Evolutionary conservation across 2,888 invertebrate species (phyloP).

Genomic region (Scaptomyza parva): DNA sequence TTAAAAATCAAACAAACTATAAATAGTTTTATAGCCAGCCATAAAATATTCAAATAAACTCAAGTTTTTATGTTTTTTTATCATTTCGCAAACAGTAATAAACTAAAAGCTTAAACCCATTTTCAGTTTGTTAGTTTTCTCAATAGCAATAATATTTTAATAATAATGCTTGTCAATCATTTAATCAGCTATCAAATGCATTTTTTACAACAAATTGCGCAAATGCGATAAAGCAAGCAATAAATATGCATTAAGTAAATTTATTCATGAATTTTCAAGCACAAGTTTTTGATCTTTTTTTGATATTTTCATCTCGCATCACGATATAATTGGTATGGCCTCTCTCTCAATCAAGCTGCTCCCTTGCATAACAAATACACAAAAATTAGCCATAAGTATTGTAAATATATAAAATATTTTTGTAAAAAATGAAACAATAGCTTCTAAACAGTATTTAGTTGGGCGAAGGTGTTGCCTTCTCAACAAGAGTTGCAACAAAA

Average conservation of each 20-base stretch:
- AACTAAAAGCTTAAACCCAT: background rate
- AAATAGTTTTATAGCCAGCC: background rate
- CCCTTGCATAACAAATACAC: slow-evolving; percentile 32
- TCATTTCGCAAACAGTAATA: background rate
- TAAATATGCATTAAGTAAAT: slow-evolving; percentile 29
- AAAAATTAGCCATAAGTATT: slow-evolving; percentile 41
- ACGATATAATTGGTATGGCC: slow-evolving; percentile 72
- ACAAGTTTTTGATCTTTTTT: slow-evolving; percentile 9
- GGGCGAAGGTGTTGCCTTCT: slow-evolving; percentile 69
- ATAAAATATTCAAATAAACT: background rate
- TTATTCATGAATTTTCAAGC: slow-evolving; percentile 37
- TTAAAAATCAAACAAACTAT: background rate
- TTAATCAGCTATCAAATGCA: slow-evolving; percentile 2
- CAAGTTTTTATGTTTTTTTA: too few relatives aligned
- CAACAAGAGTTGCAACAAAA: slow-evolving; percentile 52
- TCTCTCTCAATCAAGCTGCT: slow-evolving; percentile 53
- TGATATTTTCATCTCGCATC: slow-evolving; percentile 53
- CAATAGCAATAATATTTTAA: slow-evolving; percentile 12
- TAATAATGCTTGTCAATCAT: slow-evolving; percentile 3
- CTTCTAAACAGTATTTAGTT: slow-evolving; percentile 51
- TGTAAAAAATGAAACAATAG: slow-evolving; percentile 53
- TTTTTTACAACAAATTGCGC: slow-evolving; percentile 4
- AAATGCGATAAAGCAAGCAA: slow-evolving; percentile 20
- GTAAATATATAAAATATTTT: slow-evolving; percentile 26
- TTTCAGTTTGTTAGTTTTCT: background rate